Evolutionary conservation across 2,797 vertebrate species (phyloP), one percentile per base, ranked within the genome.

Genomic region (Aulostomus chinensis): DNA sequence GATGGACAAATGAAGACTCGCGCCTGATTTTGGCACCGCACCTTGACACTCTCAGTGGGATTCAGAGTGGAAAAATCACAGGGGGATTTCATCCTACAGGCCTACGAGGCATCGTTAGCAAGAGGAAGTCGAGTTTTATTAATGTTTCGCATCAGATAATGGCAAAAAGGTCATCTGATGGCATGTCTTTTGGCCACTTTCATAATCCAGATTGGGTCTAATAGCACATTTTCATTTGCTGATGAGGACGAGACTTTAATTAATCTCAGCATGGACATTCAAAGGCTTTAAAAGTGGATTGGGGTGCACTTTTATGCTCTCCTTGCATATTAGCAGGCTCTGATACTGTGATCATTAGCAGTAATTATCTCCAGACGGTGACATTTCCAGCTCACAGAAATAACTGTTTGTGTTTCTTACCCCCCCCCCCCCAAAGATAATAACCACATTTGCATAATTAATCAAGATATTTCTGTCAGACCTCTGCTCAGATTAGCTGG

Each of bases 1-100:
- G 83, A 85, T 81, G 81, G 83, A 84, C 66, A 6, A 76, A 68
- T 38, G 79, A 69, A 52, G 81, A 18, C 61, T 10, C 28, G 63
- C 76, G 71, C 76, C 81, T 78, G 76, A 57, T 66, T 72, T 40
- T 73, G 69, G 68, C 76, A n/a, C 35, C 1, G 0, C 39, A 49
- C 42, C 37, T 64, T 18, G 2, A 51, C 45, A 9, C 21, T 54
- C 57, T 3, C 52, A 46, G 39, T 22, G 7, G 38, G 76, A 68
- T 34, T 33, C 22, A 32, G 57, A 62, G 45, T 39, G 29, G 42
- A 9, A 40, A 17, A 63, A 56, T 51, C 42, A 45, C 73, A 28
- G 37, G 61, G 34, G 48, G 45, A 29, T 60, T 48, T 26, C 30
- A 5, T 54, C 21, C 52, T 17, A 43, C 24, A 16, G 12, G 40